Evolutionary conservation across 2,797 vertebrate species (phyloP).

Genomic region (Rhinella marina): DNA sequence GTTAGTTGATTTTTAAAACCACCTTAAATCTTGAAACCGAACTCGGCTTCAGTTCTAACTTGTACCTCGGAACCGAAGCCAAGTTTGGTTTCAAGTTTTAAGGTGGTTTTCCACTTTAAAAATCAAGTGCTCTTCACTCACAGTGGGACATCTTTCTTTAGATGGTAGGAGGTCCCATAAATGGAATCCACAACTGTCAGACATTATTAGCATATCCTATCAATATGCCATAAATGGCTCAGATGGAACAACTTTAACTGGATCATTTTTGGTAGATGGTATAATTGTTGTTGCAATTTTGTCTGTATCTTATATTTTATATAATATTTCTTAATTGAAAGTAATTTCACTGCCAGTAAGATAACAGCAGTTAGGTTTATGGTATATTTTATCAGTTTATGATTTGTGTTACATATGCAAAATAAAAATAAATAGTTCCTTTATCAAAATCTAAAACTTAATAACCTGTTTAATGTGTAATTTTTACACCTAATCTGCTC

Average conservation of each 20-base stretch:
- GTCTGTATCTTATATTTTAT: background rate
- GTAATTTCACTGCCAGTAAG: background rate
- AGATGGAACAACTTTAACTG: background rate
- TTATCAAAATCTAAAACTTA: background rate
- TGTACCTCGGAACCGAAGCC: no score
- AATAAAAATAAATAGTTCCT: slow-evolving; percentile 2
- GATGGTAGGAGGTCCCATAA: no score
- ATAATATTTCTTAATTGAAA: background rate
- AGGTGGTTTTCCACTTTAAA: no score
- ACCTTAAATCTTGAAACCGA: no score
- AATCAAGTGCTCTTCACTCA: background rate
- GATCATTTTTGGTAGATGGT: background rate
- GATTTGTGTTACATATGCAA: background rate
- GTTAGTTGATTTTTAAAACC: no score
- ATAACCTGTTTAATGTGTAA: slow-evolving; percentile 13
- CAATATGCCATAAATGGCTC: no score
- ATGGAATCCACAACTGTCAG: no score
- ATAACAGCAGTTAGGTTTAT: background rate
- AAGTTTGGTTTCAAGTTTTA: no score
- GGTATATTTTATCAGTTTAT: slow-evolving; percentile 1
- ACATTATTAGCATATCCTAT: no score
- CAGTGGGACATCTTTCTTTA: no score
- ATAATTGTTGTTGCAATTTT: background rate
- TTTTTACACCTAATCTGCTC: background rate
- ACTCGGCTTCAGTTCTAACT: no score